Evolutionary conservation across 2,888 invertebrate genomes (phyloP), one percentile per base, ranked within the genome.

Genomic region (Sisyra terminalis): DNA sequence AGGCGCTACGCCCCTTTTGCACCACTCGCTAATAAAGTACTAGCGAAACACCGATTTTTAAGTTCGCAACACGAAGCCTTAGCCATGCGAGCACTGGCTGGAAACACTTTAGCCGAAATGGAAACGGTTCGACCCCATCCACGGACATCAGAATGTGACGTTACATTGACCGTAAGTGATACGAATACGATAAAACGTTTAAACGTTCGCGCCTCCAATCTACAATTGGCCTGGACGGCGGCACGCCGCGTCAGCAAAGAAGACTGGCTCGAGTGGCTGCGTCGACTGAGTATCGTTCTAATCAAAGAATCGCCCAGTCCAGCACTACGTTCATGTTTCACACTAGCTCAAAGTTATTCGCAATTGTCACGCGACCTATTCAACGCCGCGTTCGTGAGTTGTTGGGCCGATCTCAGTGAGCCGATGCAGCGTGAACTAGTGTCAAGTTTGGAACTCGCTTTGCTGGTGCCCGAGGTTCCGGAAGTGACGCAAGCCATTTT

Each of bases 261-360:
- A 53, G 98, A 98, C 63, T 98, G 98, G 98, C 69, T 94, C 38
- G 96, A 97, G 59, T 98, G 97, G 98, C 63, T 97, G 40, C 71
- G 89, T 35, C 73, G 90, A 35, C 70, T 98, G 45, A 90, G 92
- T 46, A 87, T 93, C 48, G 94, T 93, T 41, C 67, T 98, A 24
- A 69, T 98, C 7, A 92, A 93, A 50, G 92, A 94, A 57, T 94
- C 94, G 0, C 92, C 94, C 2, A 93, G 93, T 29, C 92, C 94
- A 5, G 93, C 96, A 0, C 64, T 98, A 16, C 72, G 77, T 48
- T 92, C 96, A 2, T 97, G 97, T 55, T 78, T 88, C 55, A 81
- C 86, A 1, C 63, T 96, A 13, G 92, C 93, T 0, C 93, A 96
- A 63, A 87, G 88, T 18, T 93, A 97, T 63, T 86, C 89, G 0